phyloP scores from a whole-genome alignment of 2,113 vertebrate genomes.

The Pituophis catenifer region DNA sequence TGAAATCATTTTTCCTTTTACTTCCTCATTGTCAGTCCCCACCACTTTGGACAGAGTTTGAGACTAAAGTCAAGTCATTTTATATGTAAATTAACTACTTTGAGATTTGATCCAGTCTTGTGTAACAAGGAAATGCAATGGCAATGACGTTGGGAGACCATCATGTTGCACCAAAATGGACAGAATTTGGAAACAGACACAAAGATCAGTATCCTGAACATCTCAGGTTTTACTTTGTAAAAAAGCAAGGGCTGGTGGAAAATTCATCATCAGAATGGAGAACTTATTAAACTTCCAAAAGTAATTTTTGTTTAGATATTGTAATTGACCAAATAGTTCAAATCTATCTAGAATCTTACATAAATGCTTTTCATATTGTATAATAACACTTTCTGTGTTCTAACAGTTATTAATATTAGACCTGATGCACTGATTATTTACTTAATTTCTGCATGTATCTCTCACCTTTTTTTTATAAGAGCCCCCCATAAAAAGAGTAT shows the following conservation, averaged over 20 bases:
- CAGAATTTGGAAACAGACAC: neutral
- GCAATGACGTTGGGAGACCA: neutral
- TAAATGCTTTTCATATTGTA: neutral
- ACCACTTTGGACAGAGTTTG: constrained; percentile 58
- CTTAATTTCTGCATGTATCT: neutral
- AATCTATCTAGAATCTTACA: neutral
- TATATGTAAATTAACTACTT: neutral
- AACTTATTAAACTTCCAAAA: neutral
- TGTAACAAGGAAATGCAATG: neutral
- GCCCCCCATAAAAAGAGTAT: neutral
- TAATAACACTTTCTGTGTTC: neutral
- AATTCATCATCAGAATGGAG: neutral
- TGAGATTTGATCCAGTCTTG: neutral
- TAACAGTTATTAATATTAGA: neutral
- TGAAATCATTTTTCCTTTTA: neutral
- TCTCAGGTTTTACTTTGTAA: neutral
- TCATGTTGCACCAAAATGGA: neutral
- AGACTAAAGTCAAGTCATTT: neutral
- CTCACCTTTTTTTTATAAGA: neutral
- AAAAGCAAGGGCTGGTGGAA: neutral
- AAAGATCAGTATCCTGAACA: neutral
- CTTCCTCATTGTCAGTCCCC: constrained; percentile 14
- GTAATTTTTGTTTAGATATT: neutral
- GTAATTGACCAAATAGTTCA: neutral
- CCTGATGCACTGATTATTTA: neutral